Evolutionary conservation across 2,113 vertebrate genomes (phyloP), one percentile per base, ranked within the genome.

Genomic region (Oxyruncus cristatus): DNA sequence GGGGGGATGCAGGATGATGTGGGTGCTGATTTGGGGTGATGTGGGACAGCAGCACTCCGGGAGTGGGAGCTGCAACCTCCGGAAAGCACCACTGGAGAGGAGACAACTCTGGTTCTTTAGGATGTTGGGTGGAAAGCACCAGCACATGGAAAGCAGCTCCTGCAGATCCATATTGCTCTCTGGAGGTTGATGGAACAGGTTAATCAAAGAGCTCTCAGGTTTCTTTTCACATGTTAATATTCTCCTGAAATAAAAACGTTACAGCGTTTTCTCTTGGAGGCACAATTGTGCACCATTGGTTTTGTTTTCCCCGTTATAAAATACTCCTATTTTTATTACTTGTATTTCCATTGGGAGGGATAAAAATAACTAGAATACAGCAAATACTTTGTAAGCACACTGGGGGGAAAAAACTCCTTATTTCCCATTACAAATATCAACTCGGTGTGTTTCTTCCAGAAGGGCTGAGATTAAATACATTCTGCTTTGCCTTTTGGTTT

Each of bases 301-400:
- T 97, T 96, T 96, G 93, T 82, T 94, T 96, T 93, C 89, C 84
- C 83, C 92, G 77, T 89, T 97, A 95, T 37, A 93, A 93, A 97
- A 96, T 88, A 91, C 84, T 79, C 87, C 81, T 95, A 59, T 90
- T 96, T 97, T 97, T 97, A 97, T 97, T 97, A 89, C 94, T 78
- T 41, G 47, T 78, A 84, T 96, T 95, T 97, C 95, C 78, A 44
- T 50, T 67, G 96, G 88, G 96, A 96, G 85, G 68, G 93, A 96
- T 95, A 76, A 88, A 96, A 91, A 92, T 93, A 86, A 62, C 65
- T 46, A 70, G 95, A 96, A 97, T 63, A 75, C 11, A 47, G 80
- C 81, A 95, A 96, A 95, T 82, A 67, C 95, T 95, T 95, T 88
- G 76, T 96, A 95, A 97, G 86, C 68, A 92, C 33, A 22, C 33